Conservation (phyloP, 2,797 vertebrate species). For the Potorous gilbertii region DNA sequence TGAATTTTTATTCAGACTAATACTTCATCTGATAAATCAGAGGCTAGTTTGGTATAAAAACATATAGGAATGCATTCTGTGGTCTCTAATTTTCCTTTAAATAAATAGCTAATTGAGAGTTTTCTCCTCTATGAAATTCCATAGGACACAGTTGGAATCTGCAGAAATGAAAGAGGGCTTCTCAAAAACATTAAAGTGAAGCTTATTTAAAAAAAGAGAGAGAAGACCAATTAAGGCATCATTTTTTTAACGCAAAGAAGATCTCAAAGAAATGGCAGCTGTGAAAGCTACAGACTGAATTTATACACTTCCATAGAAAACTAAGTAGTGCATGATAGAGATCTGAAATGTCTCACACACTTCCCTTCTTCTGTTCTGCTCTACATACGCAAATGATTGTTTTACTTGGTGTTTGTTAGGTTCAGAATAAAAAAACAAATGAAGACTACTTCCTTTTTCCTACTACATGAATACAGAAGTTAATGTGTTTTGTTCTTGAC, state of each 20-base stretch:
- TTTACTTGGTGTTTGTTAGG: not conserved
- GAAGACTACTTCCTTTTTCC: not conserved
- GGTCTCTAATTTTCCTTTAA: not conserved
- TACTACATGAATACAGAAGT: not conserved
- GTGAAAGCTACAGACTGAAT: not conserved
- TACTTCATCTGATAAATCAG: not conserved
- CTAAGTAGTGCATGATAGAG: not conserved
- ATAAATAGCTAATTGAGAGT: not conserved
- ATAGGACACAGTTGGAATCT: not conserved
- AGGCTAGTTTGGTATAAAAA: not conserved
- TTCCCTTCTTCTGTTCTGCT: constrained; percentile 4
- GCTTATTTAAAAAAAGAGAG: not conserved
- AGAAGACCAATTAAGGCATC: not conserved
- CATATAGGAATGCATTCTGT: not conserved
- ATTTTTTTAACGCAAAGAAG: not conserved
- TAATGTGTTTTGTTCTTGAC: not conserved
- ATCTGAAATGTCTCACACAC: not conserved
- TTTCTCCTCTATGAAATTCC: not conserved
- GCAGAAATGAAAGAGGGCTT: not conserved
- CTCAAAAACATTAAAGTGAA: constrained; percentile 28
- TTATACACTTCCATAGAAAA: not conserved
- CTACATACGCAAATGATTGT: not conserved
- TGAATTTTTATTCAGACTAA: not conserved
- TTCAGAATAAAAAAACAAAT: not conserved
- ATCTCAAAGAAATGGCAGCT: not conserved